phyloP scores from a whole-genome alignment of 2,113 vertebrate genomes.

The Trinectes maculatus region DNA sequence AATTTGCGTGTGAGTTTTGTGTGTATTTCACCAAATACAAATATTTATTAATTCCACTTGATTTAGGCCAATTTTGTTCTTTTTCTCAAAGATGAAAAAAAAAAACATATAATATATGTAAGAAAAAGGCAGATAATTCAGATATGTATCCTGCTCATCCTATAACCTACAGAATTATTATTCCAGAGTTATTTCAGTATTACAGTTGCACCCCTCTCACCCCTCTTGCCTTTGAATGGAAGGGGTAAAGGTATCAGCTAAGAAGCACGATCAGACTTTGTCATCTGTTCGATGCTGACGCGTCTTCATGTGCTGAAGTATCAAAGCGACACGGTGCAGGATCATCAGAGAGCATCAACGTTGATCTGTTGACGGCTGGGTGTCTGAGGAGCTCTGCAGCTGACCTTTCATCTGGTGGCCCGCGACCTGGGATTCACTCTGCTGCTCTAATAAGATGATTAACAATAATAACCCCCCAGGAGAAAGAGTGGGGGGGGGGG shows the following conservation, averaged over 20 bases:
- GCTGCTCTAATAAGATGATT: constrained; percentile 74
- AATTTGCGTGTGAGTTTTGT: too few species aligned
- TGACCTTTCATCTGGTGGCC: constrained; percentile 71
- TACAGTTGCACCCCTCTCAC: too few species aligned
- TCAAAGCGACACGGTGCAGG: constrained; percentile 67
- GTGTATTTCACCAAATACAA: too few species aligned
- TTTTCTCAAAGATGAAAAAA: too few species aligned
- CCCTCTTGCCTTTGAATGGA: constrained; percentile 52
- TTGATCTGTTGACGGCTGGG: constrained; percentile 72
- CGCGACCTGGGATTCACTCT: constrained; percentile 63
- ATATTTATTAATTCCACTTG: too few species aligned
- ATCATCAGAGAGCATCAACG: constrained; percentile 62
- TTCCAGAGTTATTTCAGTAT: too few species aligned
- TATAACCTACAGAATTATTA: too few species aligned
- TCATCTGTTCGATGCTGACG: constrained; percentile 57
- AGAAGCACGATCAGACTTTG: constrained; percentile 71
- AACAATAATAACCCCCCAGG: constrained; percentile 72
- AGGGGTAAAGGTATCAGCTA: constrained; percentile 58
- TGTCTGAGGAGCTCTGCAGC: constrained; percentile 60
- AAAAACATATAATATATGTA: too few species aligned
- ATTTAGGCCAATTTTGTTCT: too few species aligned
- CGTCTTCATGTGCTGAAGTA: constrained; percentile 70
- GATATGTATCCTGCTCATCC: too few species aligned
- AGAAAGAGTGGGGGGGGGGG: background rate
- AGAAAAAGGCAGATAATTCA: too few species aligned